Conservation (phyloP, 2,797 vertebrate species). For the Adelosebastes latens region DNA sequence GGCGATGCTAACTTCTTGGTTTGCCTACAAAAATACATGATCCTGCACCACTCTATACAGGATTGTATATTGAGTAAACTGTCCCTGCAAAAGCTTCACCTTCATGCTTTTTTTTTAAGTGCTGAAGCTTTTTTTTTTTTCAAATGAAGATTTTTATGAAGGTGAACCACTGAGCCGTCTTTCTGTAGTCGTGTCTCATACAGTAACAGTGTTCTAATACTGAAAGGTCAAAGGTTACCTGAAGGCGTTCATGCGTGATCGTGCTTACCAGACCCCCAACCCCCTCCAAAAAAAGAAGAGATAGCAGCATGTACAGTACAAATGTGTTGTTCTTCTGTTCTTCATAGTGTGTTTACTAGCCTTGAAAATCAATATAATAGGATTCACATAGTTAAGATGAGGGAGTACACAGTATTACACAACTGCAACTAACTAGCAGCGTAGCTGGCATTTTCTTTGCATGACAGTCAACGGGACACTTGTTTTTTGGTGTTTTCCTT, state of each 20-base stretch:
- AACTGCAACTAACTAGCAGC: constrained; percentile 68
- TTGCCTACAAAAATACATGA: too few relatives aligned
- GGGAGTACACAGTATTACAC: constrained; percentile 74
- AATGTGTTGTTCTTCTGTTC: constrained; percentile 72
- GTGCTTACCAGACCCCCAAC: constrained; percentile 27
- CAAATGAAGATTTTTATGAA: neutral
- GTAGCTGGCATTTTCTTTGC: constrained; percentile 80
- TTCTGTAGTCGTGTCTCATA: constrained; percentile 29
- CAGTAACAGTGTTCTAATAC: constrained; percentile 27
- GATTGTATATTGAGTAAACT: constrained; percentile 38
- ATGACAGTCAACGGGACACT: constrained; percentile 79
- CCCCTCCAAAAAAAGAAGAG: constrained; percentile 48
- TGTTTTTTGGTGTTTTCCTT: constrained; percentile 64
- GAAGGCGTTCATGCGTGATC: constrained; percentile 39
- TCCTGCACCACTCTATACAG: neutral
- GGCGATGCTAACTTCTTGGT: too few relatives aligned
- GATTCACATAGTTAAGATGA: constrained; percentile 71
- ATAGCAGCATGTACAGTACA: constrained; percentile 80
- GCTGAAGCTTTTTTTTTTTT: constrained; percentile 7
- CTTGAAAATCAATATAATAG: constrained; percentile 68
- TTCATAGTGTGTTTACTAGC: constrained; percentile 76
- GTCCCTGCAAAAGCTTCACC: constrained; percentile 1
- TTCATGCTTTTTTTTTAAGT: neutral
- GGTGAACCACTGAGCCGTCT: constrained; percentile 21
- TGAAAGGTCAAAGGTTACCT: constrained; percentile 45